phyloP scores from a whole-genome alignment of 2,888 invertebrate genomes.

The Drosophila colorata region DNA sequence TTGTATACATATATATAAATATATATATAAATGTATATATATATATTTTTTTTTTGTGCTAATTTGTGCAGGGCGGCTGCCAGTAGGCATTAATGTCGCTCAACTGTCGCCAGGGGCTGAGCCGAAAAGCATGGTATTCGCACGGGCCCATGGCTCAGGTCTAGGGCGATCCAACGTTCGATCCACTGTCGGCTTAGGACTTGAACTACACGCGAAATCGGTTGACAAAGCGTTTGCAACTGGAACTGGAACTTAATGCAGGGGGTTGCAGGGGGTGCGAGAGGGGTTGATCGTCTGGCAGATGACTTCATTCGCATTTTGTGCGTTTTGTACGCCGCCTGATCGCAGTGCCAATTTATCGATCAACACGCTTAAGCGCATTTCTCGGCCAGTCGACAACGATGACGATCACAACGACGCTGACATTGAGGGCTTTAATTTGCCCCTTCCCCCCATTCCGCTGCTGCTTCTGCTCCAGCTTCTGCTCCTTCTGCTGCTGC shows the following conservation, averaged over 20 bases:
- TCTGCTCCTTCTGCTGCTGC: constrained; percentile 11
- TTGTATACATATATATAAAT: not conserved
- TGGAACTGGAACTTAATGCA: constrained; percentile 32
- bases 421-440: constrained; percentile 70
- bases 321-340: constrained; percentile 65
- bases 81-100: constrained; percentile 78
- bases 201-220: constrained; percentile 73
- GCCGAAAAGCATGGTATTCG: constrained; percentile 24
- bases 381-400: constrained; percentile 59
- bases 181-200: constrained; percentile 70
- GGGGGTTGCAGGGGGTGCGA: not conserved
- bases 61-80: constrained; percentile 77
- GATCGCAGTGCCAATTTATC: constrained; percentile 73
- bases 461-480: not conserved
- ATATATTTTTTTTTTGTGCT: constrained; percentile 32
- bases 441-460: constrained; percentile 17
- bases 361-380: constrained; percentile 82
- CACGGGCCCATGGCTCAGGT: constrained; percentile 24
- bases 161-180: constrained; percentile 66
- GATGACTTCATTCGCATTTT: constrained; percentile 76
- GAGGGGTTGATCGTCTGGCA: constrained; percentile 41
- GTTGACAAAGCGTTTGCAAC: constrained; percentile 75
- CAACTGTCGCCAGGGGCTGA: constrained; percentile 66
- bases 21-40: too few relatives aligned
- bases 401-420: constrained; percentile 36